Percentiles rank a stretch among this genome's conserved stretches.
These are phyloP conservation scores for Gouania willdenowi DNA, from an alignment of 2,797 vertebrate genomes.

Conservation along the genomic window DNA sequence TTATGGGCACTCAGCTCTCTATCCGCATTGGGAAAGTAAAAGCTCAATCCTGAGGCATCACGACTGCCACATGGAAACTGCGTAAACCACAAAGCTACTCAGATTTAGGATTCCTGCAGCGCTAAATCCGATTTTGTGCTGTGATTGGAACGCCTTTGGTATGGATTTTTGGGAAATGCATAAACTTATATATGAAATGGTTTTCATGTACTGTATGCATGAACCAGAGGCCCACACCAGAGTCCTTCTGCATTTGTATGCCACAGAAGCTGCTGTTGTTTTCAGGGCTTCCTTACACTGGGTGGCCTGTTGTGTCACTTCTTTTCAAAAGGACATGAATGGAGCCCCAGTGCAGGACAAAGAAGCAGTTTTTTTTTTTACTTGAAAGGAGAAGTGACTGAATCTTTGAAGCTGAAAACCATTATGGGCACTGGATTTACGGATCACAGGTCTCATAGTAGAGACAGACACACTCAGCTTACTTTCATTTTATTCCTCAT, in stretches of 20 bases:
- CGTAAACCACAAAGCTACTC: neutral
- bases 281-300: slow-evolving; percentile 20
- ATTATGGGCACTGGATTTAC: neutral
- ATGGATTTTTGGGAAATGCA: neutral
- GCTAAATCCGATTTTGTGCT: neutral
- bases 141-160: neutral
- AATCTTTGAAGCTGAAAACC: neutral
- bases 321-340: slow-evolving; percentile 21
- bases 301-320: slow-evolving; percentile 21
- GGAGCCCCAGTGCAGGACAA: slow-evolving; percentile 15
- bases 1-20: neutral
- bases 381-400: neutral
- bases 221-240: too few relatives aligned
- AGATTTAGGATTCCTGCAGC: neutral
- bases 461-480: neutral
- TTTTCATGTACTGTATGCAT: too few relatives aligned
- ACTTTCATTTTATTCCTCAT: neutral
- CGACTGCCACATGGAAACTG: too few relatives aligned
- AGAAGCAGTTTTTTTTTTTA: slow-evolving; percentile 18
- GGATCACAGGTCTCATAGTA: neutral
- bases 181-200: slow-evolving; percentile 1
- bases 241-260: slow-evolving; percentile 27
- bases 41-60: neutral
- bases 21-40: neutral
- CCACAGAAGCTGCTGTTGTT: slow-evolving; percentile 28